Percentiles rank a stretch among this genome's conserved stretches.
Conservation (phyloP, 2,888 invertebrate species). For the Maniola hyperantus region DNA sequence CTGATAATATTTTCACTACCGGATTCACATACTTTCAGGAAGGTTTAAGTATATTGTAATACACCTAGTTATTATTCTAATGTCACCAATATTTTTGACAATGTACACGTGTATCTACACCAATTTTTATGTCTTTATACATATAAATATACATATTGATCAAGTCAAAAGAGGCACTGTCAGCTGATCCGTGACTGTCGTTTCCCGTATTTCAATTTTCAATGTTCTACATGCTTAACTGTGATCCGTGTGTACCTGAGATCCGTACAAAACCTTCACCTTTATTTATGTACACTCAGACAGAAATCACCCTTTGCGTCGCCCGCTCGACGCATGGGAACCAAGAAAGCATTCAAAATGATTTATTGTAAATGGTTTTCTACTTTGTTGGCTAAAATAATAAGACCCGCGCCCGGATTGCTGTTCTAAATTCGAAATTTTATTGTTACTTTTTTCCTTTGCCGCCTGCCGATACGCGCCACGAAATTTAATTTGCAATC, state of each 20-base stretch:
- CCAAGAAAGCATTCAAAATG: slow-evolving; percentile 82
- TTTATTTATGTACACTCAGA: slow-evolving; percentile 81
- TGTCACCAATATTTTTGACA: too few relatives aligned
- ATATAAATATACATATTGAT: not conserved
- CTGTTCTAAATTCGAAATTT: slow-evolving; percentile 78
- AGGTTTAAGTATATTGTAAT: too few relatives aligned
- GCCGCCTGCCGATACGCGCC: slow-evolving; percentile 58
- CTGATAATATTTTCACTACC: too few relatives aligned
- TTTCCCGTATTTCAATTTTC: slow-evolving; percentile 35
- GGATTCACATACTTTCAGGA: too few relatives aligned
- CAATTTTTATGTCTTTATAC: not conserved
- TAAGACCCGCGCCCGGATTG: slow-evolving; percentile 70
- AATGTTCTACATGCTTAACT: slow-evolving; percentile 35
- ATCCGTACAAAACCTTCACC: slow-evolving; percentile 76
- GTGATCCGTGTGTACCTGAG: slow-evolving; percentile 66
- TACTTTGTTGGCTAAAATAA: slow-evolving; percentile 83
- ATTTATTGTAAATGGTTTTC: slow-evolving; percentile 83
- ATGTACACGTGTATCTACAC: too few relatives aligned
- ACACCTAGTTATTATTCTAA: too few relatives aligned
- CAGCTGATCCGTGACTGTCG: slow-evolving; percentile 25
- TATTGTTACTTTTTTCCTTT: slow-evolving; percentile 70
- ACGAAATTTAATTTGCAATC: slow-evolving; percentile 68
- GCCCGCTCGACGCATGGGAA: slow-evolving; percentile 77
- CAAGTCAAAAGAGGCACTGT: not conserved
- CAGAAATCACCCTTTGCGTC: slow-evolving; percentile 82